Percentiles rank a stretch among this genome's conserved stretches.
Conservation (phyloP, 2,888 invertebrate genomes). For the Rosalia funebris region DNA sequence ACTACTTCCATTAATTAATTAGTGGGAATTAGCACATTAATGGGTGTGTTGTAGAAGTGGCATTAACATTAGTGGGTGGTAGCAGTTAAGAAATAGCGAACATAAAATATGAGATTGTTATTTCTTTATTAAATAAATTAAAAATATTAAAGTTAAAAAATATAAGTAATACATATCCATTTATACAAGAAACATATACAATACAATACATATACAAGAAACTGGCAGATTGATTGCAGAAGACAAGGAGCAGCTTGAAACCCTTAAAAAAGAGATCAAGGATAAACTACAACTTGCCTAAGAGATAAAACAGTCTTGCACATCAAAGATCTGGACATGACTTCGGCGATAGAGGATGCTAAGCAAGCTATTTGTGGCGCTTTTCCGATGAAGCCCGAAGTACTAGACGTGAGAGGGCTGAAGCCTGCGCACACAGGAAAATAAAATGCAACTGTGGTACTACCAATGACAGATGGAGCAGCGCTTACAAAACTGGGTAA, state of each 20-base stretch:
- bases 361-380: background rate
- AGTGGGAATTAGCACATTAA: too few relatives aligned
- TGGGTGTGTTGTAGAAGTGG: too few relatives aligned
- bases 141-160: too few relatives aligned
- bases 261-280: conserved; percentile 14
- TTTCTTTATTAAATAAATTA: too few relatives aligned
- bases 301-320: conserved; percentile 14
- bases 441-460: conserved; percentile 13
- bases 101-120: too few relatives aligned
- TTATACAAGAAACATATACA: too few relatives aligned
- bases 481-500: background rate
- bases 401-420: conserved; percentile 9
- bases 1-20: too few relatives aligned
- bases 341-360: conserved; percentile 11
- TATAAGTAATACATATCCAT: too few relatives aligned
- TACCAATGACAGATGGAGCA: conserved; percentile 5
- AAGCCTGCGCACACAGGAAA: conserved; percentile 2
- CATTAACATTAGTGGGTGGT: too few relatives aligned
- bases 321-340: conserved; percentile 16
- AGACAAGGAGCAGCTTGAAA: conserved; percentile 14
- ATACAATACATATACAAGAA: too few relatives aligned
- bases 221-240: too few relatives aligned
- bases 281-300: conserved; percentile 10
- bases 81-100: too few relatives aligned
- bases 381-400: background rate